These are phyloP conservation scores for Sicus ferrugineus DNA, from an alignment of 2,888 invertebrate species.

Conservation along the genomic window DNA sequence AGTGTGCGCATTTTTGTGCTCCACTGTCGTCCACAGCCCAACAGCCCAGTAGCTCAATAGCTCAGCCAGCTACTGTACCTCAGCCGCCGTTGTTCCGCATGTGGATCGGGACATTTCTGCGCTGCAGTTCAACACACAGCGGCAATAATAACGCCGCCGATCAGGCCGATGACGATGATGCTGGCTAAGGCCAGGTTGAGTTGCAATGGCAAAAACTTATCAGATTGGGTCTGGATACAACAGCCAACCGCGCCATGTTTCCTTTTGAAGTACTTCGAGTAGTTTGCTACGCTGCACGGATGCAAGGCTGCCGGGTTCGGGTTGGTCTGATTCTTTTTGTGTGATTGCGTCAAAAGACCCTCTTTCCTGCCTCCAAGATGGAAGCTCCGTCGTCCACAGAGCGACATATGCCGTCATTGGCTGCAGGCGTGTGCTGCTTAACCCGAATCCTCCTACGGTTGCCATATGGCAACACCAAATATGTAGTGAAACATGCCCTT, in stretches of 20 bases:
- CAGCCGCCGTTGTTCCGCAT: constrained; percentile 10
- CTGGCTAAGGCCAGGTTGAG: constrained; percentile 15
- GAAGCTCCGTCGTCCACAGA: constrained; percentile 42
- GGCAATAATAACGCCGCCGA: not conserved
- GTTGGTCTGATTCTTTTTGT: constrained; percentile 10
- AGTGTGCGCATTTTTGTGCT: not conserved
- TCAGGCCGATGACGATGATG: constrained; percentile 9
- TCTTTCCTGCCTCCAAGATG: constrained; percentile 15
- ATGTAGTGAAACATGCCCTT: no score
- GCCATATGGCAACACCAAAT: no score
- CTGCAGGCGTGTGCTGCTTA: not conserved
- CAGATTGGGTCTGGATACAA: constrained; percentile 48
- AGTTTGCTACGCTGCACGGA: not conserved
- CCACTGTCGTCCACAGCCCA: constrained; percentile 1
- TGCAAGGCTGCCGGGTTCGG: not conserved
- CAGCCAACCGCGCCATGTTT: constrained; percentile 4
- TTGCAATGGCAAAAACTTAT: constrained; percentile 42
- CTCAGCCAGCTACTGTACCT: constrained; percentile 7
- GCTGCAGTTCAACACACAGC: not conserved
- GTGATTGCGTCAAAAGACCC: no score
- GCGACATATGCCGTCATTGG: constrained; percentile 44
- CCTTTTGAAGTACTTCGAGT: no score
- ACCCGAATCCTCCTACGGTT: no score
- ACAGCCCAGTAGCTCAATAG: not conserved
- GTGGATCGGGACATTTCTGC: constrained; percentile 11